phyloP scores from a whole-genome alignment of 2,113 vertebrate species.

The Mixornis gularis region DNA sequence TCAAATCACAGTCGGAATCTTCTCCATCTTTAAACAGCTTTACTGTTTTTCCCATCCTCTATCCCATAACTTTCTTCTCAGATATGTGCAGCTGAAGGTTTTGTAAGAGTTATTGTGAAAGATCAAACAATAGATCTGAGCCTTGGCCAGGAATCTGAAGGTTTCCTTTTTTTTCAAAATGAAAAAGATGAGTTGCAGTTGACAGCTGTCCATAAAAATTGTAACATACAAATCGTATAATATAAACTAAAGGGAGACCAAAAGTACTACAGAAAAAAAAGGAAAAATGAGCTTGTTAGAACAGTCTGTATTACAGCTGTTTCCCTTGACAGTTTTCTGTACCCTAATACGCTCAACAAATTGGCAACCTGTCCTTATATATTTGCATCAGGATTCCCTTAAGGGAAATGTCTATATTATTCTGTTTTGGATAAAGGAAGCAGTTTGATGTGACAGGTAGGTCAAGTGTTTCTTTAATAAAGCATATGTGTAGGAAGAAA shows the following conservation, averaged over 20 bases:
- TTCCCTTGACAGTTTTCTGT: conserved; percentile 79
- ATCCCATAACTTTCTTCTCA: not conserved
- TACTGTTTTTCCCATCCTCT: not conserved
- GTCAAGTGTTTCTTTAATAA: conserved; percentile 93
- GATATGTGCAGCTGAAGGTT: not conserved
- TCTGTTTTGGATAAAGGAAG: conserved; percentile 87
- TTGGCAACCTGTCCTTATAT: conserved; percentile 87
- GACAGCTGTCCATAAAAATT: conserved; percentile 81
- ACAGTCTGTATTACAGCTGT: conserved; percentile 74
- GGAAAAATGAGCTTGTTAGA: conserved; percentile 93
- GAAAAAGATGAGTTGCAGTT: conserved; percentile 64
- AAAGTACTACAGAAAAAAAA: conserved; percentile 72
- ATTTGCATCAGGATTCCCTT: conserved; percentile 91
- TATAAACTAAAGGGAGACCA: conserved; percentile 78
- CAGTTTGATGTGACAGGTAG: conserved; percentile 87
- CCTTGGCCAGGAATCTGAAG: not conserved
- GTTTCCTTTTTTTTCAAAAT: conserved; percentile 51
- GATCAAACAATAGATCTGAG: conserved; percentile 58
- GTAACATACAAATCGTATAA: conserved; percentile 67
- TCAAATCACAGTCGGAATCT: not conserved
- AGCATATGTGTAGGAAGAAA: conserved; percentile 72
- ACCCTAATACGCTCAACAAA: conserved; percentile 80
- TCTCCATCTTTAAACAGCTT: not conserved
- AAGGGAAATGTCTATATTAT: conserved; percentile 87
- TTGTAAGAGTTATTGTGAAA: conserved; percentile 74